A percentile compares a stretch with the other conserved stretches of the same genome.
phyloP scores from a whole-genome alignment of 2,888 invertebrate species.

The Andrena bucephala region DNA sequence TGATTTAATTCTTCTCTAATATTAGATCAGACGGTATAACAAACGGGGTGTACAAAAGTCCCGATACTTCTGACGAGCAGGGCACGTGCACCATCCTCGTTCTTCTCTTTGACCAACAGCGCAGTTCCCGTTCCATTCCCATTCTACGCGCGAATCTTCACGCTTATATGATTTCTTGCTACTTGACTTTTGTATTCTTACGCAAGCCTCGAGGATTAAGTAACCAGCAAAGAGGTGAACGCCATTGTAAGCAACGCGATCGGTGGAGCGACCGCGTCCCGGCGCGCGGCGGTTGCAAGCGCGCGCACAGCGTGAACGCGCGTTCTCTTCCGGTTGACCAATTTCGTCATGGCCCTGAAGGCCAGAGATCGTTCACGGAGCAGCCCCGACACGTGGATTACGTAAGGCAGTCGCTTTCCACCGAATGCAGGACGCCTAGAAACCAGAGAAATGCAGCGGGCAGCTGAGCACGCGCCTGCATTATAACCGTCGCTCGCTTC shows the following conservation, averaged over 20 bases:
- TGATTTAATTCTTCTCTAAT: no score
- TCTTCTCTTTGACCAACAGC: no score
- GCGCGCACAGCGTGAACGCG: slow-evolving; percentile 10
- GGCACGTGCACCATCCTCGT: no score
- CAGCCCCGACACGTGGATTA: slow-evolving; percentile 47
- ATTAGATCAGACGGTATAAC: no score
- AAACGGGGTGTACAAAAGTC: no score
- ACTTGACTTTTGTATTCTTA: slow-evolving; percentile 10
- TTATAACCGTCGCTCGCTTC: slow-evolving; percentile 49
- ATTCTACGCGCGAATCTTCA: not conserved
- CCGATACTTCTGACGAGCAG: no score
- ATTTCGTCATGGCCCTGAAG: slow-evolving; percentile 52
- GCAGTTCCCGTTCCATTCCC: not conserved
- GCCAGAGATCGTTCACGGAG: slow-evolving; percentile 46
- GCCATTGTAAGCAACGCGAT: slow-evolving; percentile 13
- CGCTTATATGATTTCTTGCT: no score
- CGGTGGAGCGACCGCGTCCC: slow-evolving; percentile 3
- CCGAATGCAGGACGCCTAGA: slow-evolving; percentile 57
- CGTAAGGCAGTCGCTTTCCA: slow-evolving; percentile 59
- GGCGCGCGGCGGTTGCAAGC: not conserved
- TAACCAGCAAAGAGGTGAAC: slow-evolving; percentile 1
- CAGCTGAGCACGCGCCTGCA: slow-evolving; percentile 33
- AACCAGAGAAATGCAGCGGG: slow-evolving; percentile 65
- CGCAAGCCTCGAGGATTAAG: slow-evolving; percentile 2
- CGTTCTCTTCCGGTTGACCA: slow-evolving; percentile 50